Evolutionary conservation across 2,113 vertebrate species (phyloP).

Genomic region (Fregata magnificens): DNA sequence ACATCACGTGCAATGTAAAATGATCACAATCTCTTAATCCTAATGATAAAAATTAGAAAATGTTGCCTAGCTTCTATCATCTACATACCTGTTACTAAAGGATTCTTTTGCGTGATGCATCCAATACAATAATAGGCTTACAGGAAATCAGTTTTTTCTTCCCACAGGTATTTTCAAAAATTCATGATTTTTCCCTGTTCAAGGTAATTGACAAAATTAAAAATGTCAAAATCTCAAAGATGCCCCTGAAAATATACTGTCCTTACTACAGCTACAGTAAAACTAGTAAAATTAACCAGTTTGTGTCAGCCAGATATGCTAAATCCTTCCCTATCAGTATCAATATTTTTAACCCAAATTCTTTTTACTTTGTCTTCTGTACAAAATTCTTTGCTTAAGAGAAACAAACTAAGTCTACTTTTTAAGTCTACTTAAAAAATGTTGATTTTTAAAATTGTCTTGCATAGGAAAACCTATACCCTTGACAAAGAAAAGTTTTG

Average conservation of each 20-base stretch:
- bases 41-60: not conserved
- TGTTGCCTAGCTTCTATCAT: not conserved
- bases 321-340: not conserved
- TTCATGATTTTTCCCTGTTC: not conserved
- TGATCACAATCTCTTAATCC: not conserved
- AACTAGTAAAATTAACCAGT: not conserved
- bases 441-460: not conserved
- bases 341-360: not conserved
- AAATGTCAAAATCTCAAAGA: not conserved
- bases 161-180: not conserved
- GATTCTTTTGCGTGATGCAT: not conserved
- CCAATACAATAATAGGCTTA: not conserved
- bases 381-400: not conserved
- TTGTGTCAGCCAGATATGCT: not conserved
- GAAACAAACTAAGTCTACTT: not conserved
- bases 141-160: not conserved
- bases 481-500: not conserved
- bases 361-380: not conserved
- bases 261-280: not conserved
- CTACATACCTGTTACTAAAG: not conserved
- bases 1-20: not conserved
- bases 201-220: not conserved
- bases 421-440: not conserved
- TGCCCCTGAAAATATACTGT: accelerated
- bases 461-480: accelerated